Conservation (phyloP, 2,797 vertebrate genomes). For the Chrysocyon brachyurus region DNA sequence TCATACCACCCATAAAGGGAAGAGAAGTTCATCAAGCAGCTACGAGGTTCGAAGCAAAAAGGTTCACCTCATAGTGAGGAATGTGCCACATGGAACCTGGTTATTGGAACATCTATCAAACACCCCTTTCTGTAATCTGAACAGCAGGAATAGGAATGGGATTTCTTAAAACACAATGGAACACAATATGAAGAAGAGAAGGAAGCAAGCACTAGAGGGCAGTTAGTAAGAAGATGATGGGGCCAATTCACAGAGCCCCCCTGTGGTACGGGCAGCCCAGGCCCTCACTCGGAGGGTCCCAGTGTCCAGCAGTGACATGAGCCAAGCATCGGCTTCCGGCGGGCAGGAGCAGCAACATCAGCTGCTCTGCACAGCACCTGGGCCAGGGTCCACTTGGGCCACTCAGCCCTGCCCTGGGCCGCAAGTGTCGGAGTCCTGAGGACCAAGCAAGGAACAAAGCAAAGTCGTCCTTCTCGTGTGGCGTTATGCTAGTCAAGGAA, state of each 20-base stretch:
- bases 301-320: background rate
- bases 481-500: background rate
- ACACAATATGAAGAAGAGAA: background rate
- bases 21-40: background rate
- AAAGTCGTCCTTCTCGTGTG: background rate
- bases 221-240: background rate
- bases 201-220: background rate
- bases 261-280: background rate
- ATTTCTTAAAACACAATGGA: conserved; percentile 14
- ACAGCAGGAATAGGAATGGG: background rate
- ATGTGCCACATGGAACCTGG: background rate
- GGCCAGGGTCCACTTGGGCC: background rate
- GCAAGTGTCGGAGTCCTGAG: background rate
- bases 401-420: background rate
- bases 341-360: background rate
- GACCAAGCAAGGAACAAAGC: background rate
- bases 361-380: background rate
- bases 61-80: background rate
- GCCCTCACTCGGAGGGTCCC: background rate
- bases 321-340: background rate
- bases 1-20: background rate
- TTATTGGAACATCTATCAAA: background rate
- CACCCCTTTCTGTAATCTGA: background rate
- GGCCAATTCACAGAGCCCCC: background rate
- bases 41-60: background rate